These are phyloP conservation scores for Caiman crocodilus DNA, from an alignment of 2,797 vertebrate species.

Conservation along the genomic window DNA sequence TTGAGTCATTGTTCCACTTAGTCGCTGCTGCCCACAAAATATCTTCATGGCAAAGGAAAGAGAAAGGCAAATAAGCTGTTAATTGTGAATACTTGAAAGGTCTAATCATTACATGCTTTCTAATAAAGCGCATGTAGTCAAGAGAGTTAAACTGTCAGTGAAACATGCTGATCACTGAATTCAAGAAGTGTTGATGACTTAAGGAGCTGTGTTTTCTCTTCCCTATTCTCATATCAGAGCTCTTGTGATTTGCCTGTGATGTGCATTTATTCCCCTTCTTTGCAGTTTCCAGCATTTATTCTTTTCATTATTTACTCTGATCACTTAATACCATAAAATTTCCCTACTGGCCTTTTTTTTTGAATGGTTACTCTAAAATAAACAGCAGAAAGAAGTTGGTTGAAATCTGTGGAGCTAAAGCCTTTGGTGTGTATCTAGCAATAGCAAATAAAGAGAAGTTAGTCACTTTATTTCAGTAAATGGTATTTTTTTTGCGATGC, in stretches of 20 bases:
- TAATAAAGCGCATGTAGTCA: neutral
- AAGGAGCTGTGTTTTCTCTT: neutral
- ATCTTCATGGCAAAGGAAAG: neutral
- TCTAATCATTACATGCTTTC: neutral
- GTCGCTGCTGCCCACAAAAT: neutral
- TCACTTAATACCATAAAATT: constrained; percentile 24
- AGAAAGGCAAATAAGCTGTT: neutral
- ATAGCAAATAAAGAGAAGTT: neutral
- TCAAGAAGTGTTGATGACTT: neutral
- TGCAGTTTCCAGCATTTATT: neutral
- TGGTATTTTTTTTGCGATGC: neutral
- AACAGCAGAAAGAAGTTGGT: neutral
- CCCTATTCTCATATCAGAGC: neutral
- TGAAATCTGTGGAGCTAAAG: neutral
- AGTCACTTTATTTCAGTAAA: neutral
- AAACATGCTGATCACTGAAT: constrained; percentile 11
- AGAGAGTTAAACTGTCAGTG: neutral
- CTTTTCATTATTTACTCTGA: neutral
- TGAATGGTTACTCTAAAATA: neutral
- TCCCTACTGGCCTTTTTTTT: neutral
- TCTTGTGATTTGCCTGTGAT: neutral
- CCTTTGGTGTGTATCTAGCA: neutral
- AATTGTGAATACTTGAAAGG: neutral
- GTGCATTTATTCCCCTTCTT: fast-evolving
- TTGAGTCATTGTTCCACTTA: neutral